phyloP scores from a whole-genome alignment of 1,140 invertebrate genomes.

The Magallana angulata region DNA sequence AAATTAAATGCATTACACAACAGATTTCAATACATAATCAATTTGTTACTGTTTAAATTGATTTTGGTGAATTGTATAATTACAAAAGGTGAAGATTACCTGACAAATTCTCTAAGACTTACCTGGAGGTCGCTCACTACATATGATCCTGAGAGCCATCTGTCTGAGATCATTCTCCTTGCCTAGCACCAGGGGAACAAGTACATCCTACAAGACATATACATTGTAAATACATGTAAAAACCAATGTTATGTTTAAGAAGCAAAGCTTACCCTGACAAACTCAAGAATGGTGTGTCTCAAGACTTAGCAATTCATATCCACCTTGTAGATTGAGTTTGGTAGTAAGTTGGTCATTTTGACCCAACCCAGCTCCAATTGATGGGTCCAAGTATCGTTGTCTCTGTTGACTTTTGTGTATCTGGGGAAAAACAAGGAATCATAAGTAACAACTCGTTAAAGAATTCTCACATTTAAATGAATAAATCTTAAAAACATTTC shows the following conservation, averaged over 20 bases:
- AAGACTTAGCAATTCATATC: neutral
- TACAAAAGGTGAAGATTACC: too few species aligned
- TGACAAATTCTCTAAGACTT: neutral
- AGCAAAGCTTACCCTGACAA: too few species aligned
- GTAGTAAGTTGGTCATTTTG: conserved; percentile 95
- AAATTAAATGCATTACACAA: too few species aligned
- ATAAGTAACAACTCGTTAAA: too few species aligned
- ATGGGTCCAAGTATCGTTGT: conserved; percentile 98
- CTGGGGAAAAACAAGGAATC: conserved; percentile 74
- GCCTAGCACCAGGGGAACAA: conserved; percentile 79
- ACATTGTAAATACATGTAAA: neutral
- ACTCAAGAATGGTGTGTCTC: too few species aligned
- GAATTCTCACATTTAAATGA: too few species aligned
- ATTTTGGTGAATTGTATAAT: too few species aligned
- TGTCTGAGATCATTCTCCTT: conserved; percentile 69
- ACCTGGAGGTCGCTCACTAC: conserved; percentile 77
- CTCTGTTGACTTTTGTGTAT: conserved; percentile 97
- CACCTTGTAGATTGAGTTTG: conserved; percentile 94
- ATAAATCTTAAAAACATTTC: too few species aligned
- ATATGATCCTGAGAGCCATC: conserved; percentile 75
- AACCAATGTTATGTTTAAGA: neutral
- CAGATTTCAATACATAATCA: too few species aligned
- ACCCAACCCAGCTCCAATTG: conserved; percentile 97
- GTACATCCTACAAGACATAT: conserved; percentile 84
- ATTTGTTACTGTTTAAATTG: too few species aligned